phyloP scores from a whole-genome alignment of 2,113 vertebrate species.

The Helogale parvula region DNA sequence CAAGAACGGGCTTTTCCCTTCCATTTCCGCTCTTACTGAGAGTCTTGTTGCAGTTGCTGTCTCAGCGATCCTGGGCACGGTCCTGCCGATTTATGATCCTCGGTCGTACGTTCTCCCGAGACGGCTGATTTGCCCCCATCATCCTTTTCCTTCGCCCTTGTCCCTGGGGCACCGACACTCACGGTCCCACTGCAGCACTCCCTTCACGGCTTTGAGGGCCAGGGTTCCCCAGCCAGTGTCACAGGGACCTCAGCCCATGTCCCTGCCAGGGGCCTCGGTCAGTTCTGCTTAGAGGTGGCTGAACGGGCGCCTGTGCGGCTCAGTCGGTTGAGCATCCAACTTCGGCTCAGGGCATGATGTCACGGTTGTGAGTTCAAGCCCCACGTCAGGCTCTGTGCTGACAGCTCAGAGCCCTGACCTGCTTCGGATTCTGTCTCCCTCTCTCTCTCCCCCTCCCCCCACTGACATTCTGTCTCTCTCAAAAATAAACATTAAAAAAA shows the following conservation, averaged over 20 bases:
- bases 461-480: no score
- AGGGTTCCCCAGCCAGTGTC: slow-evolving; percentile 64
- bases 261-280: slow-evolving; percentile 79
- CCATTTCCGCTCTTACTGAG: neutral
- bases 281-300: slow-evolving; percentile 77
- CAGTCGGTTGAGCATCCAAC: no score
- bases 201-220: neutral
- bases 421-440: no score
- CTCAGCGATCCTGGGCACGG: neutral
- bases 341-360: no score
- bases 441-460: no score
- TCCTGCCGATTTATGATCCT: no score
- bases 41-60: neutral
- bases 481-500: no score
- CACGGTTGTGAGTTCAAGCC: no score
- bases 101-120: neutral
- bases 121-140: neutral
- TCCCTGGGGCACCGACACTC: neutral
- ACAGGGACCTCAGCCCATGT: slow-evolving; percentile 76
- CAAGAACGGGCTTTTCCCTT: neutral
- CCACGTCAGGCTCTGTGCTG: no score
- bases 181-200: rapidly evolving
- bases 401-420: no score
- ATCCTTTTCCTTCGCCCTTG: neutral
- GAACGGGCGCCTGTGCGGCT: neutral